Evolutionary conservation across 2,888 invertebrate genomes (phyloP), one percentile per base, ranked within the genome.

Genomic region (Meliscaeva auricollis): DNA sequence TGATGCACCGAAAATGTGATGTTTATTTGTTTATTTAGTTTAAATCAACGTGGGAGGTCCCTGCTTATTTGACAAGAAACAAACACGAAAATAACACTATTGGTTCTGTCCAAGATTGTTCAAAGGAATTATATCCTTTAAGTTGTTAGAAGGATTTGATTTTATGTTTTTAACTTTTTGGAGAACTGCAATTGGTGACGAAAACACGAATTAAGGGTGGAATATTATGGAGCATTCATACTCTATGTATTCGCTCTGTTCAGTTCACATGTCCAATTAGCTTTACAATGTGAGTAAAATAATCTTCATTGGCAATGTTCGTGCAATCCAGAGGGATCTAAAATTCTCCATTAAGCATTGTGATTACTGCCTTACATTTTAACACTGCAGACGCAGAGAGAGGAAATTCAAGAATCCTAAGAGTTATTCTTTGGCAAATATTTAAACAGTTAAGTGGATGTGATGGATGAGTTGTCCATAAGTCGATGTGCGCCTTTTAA

Each of bases 381-480:
- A n/a, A 60, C 64, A 46, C 30, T 32, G 30, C 54, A 50, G 41
- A n/a, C n/a, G n/a, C n/a, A n/a, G n/a, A n/a, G n/a, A 60, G 58
- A 60, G 79, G 66, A 66, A 79, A 66, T 46, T 66, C 62, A 70
- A 66, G n/a, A 75, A 68, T 75, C 56, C 78, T 72, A 46, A 64
- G 60, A 74, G 77, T 69, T 85, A 80, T 85, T 81, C 73, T 20
- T 74, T 13, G 20, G 60, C 81, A 85, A 85, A 85, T 85, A 81
- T 85, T 85, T 85, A 73, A 76, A 81, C 81, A 73, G 76, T 81
- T 85, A 85, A 85, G 85, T 85, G 81, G 81, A 81, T 85, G 44
- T 85, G 81, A 85, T 85, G 76, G 85, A 85, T 85, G 80, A 73
- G 80, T 76, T 79, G 50, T 41, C 80, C 75, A 74, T 72, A 76